phyloP scores from a whole-genome alignment of 2,797 vertebrate species.

The Fundulus diaphanus region DNA sequence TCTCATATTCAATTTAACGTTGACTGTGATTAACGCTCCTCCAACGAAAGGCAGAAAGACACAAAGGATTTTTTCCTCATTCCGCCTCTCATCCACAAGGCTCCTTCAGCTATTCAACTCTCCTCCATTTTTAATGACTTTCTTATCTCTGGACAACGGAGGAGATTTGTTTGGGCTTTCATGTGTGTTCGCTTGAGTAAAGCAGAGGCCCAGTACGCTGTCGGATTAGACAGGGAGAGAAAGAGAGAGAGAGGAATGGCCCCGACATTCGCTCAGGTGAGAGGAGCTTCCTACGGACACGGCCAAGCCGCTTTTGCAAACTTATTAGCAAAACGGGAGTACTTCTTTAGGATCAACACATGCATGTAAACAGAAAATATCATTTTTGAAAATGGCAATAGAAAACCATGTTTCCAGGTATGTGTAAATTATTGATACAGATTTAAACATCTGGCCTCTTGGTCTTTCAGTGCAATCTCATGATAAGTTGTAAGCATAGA shows the following conservation, averaged over 20 bases:
- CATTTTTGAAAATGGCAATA: slow-evolving; percentile 39
- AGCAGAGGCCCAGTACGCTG: slow-evolving; percentile 60
- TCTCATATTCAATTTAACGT: slow-evolving; percentile 82
- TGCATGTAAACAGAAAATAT: slow-evolving; percentile 26
- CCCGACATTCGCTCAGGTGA: slow-evolving; percentile 67
- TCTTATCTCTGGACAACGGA: slow-evolving; percentile 78
- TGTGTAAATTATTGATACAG: slow-evolving; percentile 46
- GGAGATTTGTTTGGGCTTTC: slow-evolving; percentile 81
- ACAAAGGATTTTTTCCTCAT: slow-evolving; percentile 72
- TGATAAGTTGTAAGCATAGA: slow-evolving; percentile 48
- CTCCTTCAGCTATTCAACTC: slow-evolving; percentile 76
- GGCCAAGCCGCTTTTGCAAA: slow-evolving; percentile 12
- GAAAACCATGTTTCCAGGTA: slow-evolving; percentile 35
- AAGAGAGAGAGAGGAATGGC: slow-evolving; percentile 47
- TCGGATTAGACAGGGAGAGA: slow-evolving; percentile 62
- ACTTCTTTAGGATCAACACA: slow-evolving; percentile 31
- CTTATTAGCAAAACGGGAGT: slow-evolving; percentile 23
- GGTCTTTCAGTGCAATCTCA: slow-evolving; percentile 38
- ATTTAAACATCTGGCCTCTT: slow-evolving; percentile 42
- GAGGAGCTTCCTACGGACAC: slow-evolving; percentile 53
- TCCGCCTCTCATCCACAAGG: slow-evolving; percentile 63
- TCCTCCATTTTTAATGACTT: slow-evolving; percentile 83
- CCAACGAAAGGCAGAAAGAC: slow-evolving; percentile 69
- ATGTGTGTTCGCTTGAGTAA: slow-evolving; percentile 74
- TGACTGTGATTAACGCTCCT: slow-evolving; percentile 79